These are phyloP conservation scores for Acleris emargana DNA, from an alignment of 2,888 invertebrate species.

Conservation along the genomic window DNA sequence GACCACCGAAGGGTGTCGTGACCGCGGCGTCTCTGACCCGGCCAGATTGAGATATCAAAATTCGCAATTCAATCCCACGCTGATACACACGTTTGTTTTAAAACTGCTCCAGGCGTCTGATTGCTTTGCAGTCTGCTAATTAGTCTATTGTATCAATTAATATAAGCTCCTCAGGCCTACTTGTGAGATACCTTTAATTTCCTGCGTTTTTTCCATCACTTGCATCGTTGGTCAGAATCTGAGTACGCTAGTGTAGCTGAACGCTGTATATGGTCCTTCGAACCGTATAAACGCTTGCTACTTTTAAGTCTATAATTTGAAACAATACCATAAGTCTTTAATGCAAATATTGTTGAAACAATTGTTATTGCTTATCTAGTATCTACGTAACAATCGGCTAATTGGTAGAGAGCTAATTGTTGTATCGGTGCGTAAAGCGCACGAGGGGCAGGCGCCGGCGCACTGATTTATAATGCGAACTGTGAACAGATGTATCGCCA, in stretches of 20 bases:
- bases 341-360: constrained; percentile 15
- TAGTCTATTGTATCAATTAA: constrained; percentile 29
- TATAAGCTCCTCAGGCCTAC: background rate
- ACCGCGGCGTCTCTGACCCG: constrained; percentile 79
- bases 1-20: constrained; percentile 83
- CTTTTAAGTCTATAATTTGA: constrained; percentile 29
- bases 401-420: constrained; percentile 67
- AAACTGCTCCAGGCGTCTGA: constrained; percentile 50
- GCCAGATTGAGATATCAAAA: constrained; percentile 82
- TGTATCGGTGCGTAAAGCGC: constrained; percentile 70
- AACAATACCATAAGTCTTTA: constrained; percentile 22
- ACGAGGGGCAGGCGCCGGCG: constrained; percentile 62
- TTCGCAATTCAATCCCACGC: constrained; percentile 73
- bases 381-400: constrained; percentile 74
- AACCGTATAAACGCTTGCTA: background rate
- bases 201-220: background rate
- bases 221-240: background rate
- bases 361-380: constrained; percentile 57
- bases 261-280: constrained; percentile 6
- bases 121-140: constrained; percentile 44
- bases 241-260: background rate
- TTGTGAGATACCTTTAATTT: background rate
- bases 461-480: constrained; percentile 76
- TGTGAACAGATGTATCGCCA: constrained; percentile 64
- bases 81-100: constrained; percentile 69